Base-by-base conservation (phyloP, 2,113 vertebrate species). In the Nerophis ophidion region DNA sequence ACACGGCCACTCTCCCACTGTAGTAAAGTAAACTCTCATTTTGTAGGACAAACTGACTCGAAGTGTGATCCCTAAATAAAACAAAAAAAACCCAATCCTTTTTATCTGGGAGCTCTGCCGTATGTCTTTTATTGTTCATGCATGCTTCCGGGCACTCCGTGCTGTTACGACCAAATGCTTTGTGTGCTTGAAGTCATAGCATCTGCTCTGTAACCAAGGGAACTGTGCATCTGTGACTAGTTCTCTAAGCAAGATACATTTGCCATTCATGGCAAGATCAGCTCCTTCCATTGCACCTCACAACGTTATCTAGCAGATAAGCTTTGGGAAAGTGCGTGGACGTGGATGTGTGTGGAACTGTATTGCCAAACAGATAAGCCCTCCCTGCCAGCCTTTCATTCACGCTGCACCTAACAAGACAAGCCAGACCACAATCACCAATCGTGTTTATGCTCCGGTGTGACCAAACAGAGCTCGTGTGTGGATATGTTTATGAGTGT, bases 301-400 rank as follows among this genome's bases (percentile, higher is more conserved):
- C 68, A 71, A 50, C 61, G 66, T 74, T 81, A 84, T 86, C 84
- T 70, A 44, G 44, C 46, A 54, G 75, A 84, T 81, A 81, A 80
- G 70, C 60, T 50, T 46, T 59, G 55, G 44, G 45, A 72, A 70
- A 57, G 62, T 69, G 66, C 50, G 49, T 34, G 36, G 35, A 42
- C 51, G 46, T 49, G 51, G 61, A 61, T 53, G 35, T 36, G 45
- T 40, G 17, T 54, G 42, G 8, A 54, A 52, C 15, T 34, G 14
- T 44, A 9, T 61, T 47, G 61, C 66, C 71, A 73, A 74, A 80
- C 69, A 74, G 81, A 85, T 85, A 85, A 84, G 81, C 65, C 56
- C 62, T 59, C 48, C 62, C 53, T 50, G 63, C 76, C 74, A 81
- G 68, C 74, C 69, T 76, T 59, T 82, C 72, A 76, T 63, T 78